phyloP scores from a whole-genome alignment of 2,113 vertebrate species.

The Lamprologus ornatipinnis region DNA sequence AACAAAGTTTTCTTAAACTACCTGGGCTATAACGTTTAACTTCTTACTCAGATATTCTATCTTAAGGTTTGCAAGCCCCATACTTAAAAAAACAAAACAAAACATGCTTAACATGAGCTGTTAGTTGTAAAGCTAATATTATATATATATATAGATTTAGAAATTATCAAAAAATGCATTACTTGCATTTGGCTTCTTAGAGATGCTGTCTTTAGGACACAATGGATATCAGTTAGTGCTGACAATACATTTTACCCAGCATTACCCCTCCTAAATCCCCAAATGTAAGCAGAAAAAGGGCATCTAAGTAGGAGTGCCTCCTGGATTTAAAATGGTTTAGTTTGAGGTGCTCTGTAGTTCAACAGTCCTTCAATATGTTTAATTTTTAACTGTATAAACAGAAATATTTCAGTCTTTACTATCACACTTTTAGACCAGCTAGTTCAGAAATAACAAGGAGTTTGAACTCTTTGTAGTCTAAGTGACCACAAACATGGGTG shows the following conservation, averaged over 20 bases:
- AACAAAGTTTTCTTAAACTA: background rate
- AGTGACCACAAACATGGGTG: background rate
- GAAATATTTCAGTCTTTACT: background rate
- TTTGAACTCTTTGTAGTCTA: background rate
- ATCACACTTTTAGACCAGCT: fast-evolving
- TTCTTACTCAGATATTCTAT: background rate
- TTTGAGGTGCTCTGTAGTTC: background rate
- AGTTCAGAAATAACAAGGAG: background rate
- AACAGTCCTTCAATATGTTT: background rate
- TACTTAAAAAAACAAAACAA: background rate
- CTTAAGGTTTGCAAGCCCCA: background rate
- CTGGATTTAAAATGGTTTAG: background rate
- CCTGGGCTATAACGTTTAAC: background rate
- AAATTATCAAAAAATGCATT: background rate
- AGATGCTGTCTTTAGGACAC: background rate
- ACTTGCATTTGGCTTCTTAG: background rate
- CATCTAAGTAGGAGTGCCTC: background rate
- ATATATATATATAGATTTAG: no score
- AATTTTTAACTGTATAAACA: background rate
- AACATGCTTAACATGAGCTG: background rate
- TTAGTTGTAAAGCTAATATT: background rate
- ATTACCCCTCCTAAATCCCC: background rate
- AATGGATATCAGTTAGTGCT: background rate
- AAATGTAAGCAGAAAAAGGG: background rate
- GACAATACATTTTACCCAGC: background rate